Evolutionary conservation across 2,888 invertebrate species (phyloP).

Genomic region (Ormyrus thymus): DNA sequence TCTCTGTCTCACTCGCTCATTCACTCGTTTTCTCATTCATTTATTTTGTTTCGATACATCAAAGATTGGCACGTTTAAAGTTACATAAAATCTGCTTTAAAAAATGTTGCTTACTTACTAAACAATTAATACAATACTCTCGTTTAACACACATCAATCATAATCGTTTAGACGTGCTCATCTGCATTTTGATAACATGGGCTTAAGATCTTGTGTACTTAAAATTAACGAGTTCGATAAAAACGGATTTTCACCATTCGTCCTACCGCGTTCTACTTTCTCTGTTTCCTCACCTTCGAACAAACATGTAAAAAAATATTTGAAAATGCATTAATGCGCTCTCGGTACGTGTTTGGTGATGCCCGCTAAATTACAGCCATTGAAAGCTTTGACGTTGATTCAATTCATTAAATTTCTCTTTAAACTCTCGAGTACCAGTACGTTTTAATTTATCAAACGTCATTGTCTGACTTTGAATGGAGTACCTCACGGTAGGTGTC

Average conservation of each 20-base stretch:
- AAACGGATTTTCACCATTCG: slow-evolving; percentile 25
- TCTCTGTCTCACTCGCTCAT: slow-evolving; percentile 20
- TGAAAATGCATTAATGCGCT: slow-evolving; percentile 53
- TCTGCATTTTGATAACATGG: slow-evolving; percentile 17
- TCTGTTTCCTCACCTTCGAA: not conserved
- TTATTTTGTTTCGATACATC: not conserved
- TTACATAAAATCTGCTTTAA: not conserved
- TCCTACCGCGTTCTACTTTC: slow-evolving; percentile 2
- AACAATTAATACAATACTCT: not conserved
- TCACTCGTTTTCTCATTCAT: slow-evolving; percentile 19
- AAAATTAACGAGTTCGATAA: slow-evolving; percentile 16
- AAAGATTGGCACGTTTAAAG: slow-evolving; percentile 39
- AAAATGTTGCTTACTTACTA: not conserved
- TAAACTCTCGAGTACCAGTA: slow-evolving; percentile 63
- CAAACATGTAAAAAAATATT: slow-evolving; percentile 21
- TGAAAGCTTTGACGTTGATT: no score
- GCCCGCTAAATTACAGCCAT: slow-evolving; percentile 46
- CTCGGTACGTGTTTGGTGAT: slow-evolving; percentile 72
- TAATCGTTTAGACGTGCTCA: slow-evolving; percentile 30
- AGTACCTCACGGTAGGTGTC: slow-evolving; percentile 22
- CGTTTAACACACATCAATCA: not conserved
- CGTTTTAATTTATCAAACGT: slow-evolving; percentile 59
- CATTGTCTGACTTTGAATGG: slow-evolving; percentile 4
- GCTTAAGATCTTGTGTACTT: slow-evolving; percentile 34
- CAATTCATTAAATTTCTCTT: no score